Percentiles rank a stretch among this genome's conserved stretches.
These are phyloP conservation scores for Galemys pyrenaicus DNA, from an alignment of 2,113 vertebrate species.

Conservation along the genomic window DNA sequence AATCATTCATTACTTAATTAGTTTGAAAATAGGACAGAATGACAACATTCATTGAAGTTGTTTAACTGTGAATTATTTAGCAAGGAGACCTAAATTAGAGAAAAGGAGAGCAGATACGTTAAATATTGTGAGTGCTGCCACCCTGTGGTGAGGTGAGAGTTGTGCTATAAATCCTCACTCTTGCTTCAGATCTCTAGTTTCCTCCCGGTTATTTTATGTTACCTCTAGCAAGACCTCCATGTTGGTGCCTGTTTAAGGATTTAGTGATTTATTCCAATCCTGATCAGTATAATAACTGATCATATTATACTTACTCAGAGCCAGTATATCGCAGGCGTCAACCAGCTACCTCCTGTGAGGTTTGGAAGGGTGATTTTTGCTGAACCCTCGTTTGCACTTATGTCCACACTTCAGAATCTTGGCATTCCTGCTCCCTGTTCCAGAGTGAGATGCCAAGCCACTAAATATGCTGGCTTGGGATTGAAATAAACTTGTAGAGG, in stretches of 20 bases:
- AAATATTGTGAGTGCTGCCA: not conserved
- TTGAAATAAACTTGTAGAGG: not conserved
- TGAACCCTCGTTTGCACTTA: not conserved
- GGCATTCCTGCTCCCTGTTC: not conserved
- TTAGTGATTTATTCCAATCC: not conserved
- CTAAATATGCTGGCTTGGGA: not conserved
- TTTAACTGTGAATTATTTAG: slow-evolving; percentile 38
- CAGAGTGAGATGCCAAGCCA: not conserved
- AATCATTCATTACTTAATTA: slow-evolving; percentile 41
- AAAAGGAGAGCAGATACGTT: not conserved
- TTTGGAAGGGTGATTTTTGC: not conserved
- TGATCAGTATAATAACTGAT: not conserved
- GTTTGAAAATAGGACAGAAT: slow-evolving; percentile 41
- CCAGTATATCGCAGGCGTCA: not conserved
- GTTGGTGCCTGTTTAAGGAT: not conserved
- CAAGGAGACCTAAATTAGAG: not conserved
- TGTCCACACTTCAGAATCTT: not conserved
- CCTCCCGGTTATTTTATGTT: not conserved
- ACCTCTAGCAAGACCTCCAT: not conserved
- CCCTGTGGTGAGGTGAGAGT: not conserved
- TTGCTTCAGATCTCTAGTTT: not conserved
- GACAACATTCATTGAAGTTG: not conserved
- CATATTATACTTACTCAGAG: not conserved
- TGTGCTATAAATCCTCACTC: not conserved
- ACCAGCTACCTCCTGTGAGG: not conserved